These are phyloP conservation scores for Willowsia nigromaculata DNA, from an alignment of 2,888 invertebrate species.

Conservation along the genomic window DNA sequence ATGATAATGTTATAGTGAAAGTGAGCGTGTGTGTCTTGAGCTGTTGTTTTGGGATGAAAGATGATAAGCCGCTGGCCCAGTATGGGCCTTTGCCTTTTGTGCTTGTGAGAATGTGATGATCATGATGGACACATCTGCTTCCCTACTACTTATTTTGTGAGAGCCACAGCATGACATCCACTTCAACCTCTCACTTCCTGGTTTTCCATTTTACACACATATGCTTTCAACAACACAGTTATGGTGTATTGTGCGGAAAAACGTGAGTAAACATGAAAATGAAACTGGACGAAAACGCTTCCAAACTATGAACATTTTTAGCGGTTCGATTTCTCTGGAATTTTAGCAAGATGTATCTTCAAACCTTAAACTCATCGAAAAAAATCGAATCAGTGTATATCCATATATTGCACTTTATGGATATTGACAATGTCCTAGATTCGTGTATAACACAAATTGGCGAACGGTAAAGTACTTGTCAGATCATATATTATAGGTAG, in stretches of 20 bases:
- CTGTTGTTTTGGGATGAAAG: neutral
- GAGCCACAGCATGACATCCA: constrained; percentile 36
- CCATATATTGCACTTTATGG: no score
- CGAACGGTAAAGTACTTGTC: no score
- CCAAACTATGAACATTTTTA: neutral
- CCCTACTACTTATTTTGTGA: constrained; percentile 25
- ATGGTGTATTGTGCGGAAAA: neutral
- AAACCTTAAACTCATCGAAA: no score
- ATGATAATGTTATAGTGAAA: neutral
- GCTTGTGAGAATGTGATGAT: neutral
- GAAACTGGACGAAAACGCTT: neutral
- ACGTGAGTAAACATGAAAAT: neutral
- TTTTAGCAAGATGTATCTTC: no score
- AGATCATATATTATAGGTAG: no score
- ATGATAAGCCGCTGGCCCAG: neutral
- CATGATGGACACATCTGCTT: constrained; percentile 20
- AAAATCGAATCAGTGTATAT: no score
- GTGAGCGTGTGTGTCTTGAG: neutral
- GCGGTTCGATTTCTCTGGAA: no score
- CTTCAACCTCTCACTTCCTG: constrained; percentile 44
- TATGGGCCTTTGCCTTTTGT: neutral
- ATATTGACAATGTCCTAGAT: no score
- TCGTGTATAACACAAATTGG: no score
- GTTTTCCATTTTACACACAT: neutral
- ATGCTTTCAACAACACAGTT: no score